phyloP scores from a whole-genome alignment of 1,140 invertebrate genomes.

The Heliconius congener region DNA sequence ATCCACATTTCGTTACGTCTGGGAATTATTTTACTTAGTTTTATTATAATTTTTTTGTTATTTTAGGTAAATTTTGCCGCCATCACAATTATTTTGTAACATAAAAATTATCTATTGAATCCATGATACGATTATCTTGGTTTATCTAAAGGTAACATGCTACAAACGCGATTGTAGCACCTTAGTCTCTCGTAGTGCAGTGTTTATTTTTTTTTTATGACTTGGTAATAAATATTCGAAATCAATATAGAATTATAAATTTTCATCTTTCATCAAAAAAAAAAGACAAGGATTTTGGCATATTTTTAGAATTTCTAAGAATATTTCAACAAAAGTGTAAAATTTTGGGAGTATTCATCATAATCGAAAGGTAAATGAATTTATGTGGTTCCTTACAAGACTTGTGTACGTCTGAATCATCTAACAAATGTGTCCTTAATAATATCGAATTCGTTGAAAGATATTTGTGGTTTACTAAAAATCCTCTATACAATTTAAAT shows the following conservation, averaged over 20 bases:
- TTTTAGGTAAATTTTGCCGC: not conserved
- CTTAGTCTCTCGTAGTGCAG: constrained; percentile 1
- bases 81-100: constrained; percentile 9
- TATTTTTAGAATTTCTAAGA: not conserved
- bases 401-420: constrained; percentile 4
- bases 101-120: constrained; percentile 17
- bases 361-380: not conserved
- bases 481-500: not conserved
- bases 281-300: not conserved
- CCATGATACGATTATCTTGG: constrained; percentile 20
- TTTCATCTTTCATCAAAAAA: not conserved
- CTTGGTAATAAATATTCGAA: not conserved
- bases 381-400: not conserved
- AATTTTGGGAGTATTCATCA: not conserved
- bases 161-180: constrained; percentile 10
- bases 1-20: no score
- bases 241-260: not conserved
- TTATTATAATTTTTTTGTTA: not conserved
- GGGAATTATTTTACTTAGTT: no score
- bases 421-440: constrained; percentile 8
- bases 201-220: not conserved
- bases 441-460: not conserved
- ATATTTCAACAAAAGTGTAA: not conserved
- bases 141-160: constrained; percentile 11
- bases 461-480: constrained; percentile 1